A percentile compares a stretch with the other conserved stretches of the same genome.
These are phyloP conservation scores for Drosophila hydei DNA, from an alignment of 1,140 invertebrate species.

Conservation along the genomic window DNA sequence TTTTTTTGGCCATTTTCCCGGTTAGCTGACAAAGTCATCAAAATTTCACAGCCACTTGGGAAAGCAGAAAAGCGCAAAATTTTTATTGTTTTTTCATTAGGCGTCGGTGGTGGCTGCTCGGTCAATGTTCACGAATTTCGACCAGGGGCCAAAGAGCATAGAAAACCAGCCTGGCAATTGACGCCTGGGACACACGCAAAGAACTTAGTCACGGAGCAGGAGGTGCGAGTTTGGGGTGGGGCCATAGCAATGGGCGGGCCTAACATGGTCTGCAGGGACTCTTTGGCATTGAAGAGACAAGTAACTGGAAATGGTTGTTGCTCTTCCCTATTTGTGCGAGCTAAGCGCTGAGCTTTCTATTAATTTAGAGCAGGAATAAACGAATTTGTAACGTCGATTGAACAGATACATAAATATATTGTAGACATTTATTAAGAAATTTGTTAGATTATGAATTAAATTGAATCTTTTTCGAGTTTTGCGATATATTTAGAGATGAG, in stretches of 20 bases:
- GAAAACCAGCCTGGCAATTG: slow-evolving; percentile 40
- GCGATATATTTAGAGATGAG: too few species aligned
- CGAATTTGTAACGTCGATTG: background rate
- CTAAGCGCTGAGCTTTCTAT: slow-evolving; percentile 3
- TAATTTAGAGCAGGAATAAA: slow-evolving; percentile 1
- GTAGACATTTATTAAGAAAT: too few species aligned
- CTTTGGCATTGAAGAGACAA: slow-evolving; percentile 29
- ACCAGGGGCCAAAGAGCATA: slow-evolving; percentile 17
- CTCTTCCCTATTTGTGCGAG: slow-evolving; percentile 9
- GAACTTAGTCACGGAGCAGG: background rate
- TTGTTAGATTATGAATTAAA: too few species aligned
- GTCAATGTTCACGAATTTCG: slow-evolving; percentile 50
- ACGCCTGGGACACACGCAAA: slow-evolving; percentile 56
- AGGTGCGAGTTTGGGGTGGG: slow-evolving; percentile 3
- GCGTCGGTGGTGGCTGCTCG: slow-evolving; percentile 32
- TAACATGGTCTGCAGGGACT: slow-evolving; percentile 27
- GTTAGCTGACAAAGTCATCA: slow-evolving; percentile 75
- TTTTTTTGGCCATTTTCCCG: slow-evolving; percentile 57
- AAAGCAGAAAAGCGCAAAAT: slow-evolving; percentile 79
- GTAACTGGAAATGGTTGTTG: slow-evolving; percentile 5
- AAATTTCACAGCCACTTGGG: slow-evolving; percentile 81
- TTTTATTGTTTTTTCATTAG: slow-evolving; percentile 82
- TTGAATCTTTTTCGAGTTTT: too few species aligned
- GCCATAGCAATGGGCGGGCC: background rate
- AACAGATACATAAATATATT: too few species aligned